phyloP scores from a whole-genome alignment of 2,113 vertebrate genomes.

The Pseudois nayaur region DNA sequence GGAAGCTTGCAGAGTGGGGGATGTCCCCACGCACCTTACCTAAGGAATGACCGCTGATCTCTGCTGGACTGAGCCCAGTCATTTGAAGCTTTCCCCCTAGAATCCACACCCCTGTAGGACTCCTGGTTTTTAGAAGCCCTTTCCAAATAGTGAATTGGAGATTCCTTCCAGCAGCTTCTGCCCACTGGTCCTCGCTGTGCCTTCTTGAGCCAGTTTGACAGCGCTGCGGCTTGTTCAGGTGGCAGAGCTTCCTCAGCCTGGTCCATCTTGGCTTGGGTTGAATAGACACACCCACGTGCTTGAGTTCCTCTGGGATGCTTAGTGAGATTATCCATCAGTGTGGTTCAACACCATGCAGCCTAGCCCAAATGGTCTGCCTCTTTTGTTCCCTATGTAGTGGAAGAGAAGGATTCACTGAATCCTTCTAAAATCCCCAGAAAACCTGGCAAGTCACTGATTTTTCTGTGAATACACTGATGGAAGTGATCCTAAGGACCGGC shows the following conservation, averaged over 20 bases:
- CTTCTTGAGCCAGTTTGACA: conserved; percentile 30
- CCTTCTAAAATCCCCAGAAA: background rate
- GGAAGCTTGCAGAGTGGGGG: background rate
- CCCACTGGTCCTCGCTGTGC: background rate
- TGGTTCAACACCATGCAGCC: background rate
- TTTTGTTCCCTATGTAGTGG: background rate
- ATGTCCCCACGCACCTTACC: background rate
- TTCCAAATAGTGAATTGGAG: conserved; percentile 36
- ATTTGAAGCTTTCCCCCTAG: background rate
- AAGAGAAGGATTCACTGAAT: background rate
- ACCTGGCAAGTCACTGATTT: background rate
- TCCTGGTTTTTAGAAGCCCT: background rate
- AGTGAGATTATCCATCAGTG: background rate
- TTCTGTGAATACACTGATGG: background rate
- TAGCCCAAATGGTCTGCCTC: background rate
- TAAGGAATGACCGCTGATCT: background rate
- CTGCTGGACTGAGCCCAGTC: background rate
- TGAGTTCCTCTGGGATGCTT: background rate
- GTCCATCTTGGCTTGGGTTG: background rate
- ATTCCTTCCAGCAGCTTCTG: background rate
- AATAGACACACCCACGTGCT: conserved; percentile 19
- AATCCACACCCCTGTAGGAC: background rate
- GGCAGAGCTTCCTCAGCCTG: background rate
- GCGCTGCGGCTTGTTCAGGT: background rate
- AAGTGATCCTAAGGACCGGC: background rate